Conservation (phyloP, 2,888 invertebrate species). For the Liopterus haemorrhoidalis region DNA sequence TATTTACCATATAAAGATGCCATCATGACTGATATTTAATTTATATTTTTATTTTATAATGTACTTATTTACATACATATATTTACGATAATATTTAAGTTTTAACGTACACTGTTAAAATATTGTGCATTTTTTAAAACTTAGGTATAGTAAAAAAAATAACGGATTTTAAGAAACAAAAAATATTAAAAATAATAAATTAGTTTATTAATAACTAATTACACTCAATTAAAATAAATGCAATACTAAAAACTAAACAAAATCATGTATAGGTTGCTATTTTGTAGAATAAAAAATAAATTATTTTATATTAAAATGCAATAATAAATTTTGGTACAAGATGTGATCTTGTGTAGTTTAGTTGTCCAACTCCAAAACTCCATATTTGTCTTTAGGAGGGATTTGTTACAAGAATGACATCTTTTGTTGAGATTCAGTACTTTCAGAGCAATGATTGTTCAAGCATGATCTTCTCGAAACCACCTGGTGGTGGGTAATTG, state of each 20-base stretch:
- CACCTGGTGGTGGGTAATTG: slow-evolving; percentile 72
- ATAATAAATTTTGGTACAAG: slow-evolving; percentile 22
- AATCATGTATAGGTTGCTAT: slow-evolving; percentile 14
- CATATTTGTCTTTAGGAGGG: too few species aligned
- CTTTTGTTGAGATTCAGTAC: too few species aligned
- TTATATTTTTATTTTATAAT: not conserved
- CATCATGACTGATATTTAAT: not conserved
- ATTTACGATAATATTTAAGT: slow-evolving; percentile 14
- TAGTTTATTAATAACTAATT: slow-evolving; percentile 25
- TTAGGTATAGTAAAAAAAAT: slow-evolving; percentile 16
- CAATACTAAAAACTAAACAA: slow-evolving; percentile 18
- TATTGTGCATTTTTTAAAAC: slow-evolving; percentile 6
- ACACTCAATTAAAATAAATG: slow-evolving; percentile 17
- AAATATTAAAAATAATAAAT: slow-evolving; percentile 28
- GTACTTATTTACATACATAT: slow-evolving; percentile 1
- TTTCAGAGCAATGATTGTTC: slow-evolving; percentile 91
- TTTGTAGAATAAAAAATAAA: slow-evolving; percentile 19
- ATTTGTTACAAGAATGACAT: too few species aligned
- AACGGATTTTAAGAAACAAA: slow-evolving; percentile 24
- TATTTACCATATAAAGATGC: slow-evolving; percentile 1
- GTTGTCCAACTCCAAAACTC: too few species aligned
- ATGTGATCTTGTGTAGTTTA: too few species aligned
- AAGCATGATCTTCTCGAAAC: slow-evolving; percentile 92
- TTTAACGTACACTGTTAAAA: slow-evolving; percentile 4
- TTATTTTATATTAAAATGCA: slow-evolving; percentile 23